Conservation (phyloP, 2,113 vertebrate species). For the Silurus glanis region DNA sequence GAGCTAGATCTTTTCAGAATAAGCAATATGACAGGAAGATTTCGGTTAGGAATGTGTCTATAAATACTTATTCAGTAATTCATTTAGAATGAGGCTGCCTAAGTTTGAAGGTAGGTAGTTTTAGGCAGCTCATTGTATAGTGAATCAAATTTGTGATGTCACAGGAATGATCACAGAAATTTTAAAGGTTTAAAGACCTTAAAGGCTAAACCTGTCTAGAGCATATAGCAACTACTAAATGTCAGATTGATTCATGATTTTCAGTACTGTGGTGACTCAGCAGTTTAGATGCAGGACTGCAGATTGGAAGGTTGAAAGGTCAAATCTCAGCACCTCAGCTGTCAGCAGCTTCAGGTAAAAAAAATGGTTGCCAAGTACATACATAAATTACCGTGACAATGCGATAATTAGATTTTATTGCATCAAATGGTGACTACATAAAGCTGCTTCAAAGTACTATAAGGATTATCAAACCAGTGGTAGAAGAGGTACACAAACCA, state of each 20-base stretch:
- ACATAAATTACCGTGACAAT: not conserved
- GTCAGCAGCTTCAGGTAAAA: not conserved
- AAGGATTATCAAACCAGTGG: not conserved
- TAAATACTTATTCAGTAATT: not conserved
- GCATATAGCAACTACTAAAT: not conserved
- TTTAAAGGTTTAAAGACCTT: not conserved
- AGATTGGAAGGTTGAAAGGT: not conserved
- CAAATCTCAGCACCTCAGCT: not conserved
- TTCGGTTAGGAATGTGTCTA: not conserved
- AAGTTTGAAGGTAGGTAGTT: not conserved
- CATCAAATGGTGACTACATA: not conserved
- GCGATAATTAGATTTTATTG: not conserved
- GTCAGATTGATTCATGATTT: not conserved
- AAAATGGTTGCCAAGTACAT: not conserved
- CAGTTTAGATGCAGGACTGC: not conserved
- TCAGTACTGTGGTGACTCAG: not conserved
- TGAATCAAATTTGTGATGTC: not conserved
- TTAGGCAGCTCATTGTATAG: not conserved
- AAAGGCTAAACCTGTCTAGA: not conserved
- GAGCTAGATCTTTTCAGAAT: not conserved
- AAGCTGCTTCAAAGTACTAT: not conserved
- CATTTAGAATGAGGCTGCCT: not conserved
- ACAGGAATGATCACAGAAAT: not conserved
- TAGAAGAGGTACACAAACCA: no score
- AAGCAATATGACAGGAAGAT: not conserved